These are phyloP conservation scores for Epistrophe grossulariae DNA, from an alignment of 2,888 invertebrate genomes.

Conservation along the genomic window DNA sequence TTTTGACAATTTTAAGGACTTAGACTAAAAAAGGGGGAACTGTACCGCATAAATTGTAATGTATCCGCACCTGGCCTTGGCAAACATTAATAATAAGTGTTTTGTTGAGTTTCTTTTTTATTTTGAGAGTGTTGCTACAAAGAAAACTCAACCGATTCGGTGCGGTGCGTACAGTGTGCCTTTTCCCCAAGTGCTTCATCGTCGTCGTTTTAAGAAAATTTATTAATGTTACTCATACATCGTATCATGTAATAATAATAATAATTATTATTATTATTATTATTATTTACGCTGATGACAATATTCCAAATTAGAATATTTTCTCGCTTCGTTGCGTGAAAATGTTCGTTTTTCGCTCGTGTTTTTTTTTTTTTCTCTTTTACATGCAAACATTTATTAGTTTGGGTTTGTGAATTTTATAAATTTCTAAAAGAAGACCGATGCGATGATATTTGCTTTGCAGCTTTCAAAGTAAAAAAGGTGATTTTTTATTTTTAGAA, in stretches of 20 bases:
- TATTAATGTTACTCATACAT: constrained; percentile 61
- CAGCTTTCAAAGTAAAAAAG: background rate
- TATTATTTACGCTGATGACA: constrained; percentile 74
- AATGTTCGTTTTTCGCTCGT: constrained; percentile 15
- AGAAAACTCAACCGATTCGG: background rate
- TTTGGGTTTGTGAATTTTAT: background rate
- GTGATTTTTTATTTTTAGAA: constrained; percentile 7
- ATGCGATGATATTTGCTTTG: background rate
- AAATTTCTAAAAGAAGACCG: background rate
- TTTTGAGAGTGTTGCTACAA: background rate
- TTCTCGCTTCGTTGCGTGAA: constrained; percentile 63
- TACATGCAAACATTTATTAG: background rate
- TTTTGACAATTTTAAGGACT: background rate
- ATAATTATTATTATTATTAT: constrained; percentile 71
- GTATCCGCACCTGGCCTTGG: background rate
- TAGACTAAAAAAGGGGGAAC: too few relatives aligned
- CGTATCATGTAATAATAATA: constrained; percentile 25
- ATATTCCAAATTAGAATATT: constrained; percentile 66
- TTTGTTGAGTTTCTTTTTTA: background rate
- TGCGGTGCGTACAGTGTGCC: background rate
- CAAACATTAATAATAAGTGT: background rate
- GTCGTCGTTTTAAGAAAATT: constrained; percentile 49
- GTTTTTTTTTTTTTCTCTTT: background rate
- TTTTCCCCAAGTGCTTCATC: constrained; percentile 16
- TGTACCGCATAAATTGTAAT: background rate